phyloP scores from a whole-genome alignment of 1,140 invertebrate species.

The Sarcophaga peregrina region DNA sequence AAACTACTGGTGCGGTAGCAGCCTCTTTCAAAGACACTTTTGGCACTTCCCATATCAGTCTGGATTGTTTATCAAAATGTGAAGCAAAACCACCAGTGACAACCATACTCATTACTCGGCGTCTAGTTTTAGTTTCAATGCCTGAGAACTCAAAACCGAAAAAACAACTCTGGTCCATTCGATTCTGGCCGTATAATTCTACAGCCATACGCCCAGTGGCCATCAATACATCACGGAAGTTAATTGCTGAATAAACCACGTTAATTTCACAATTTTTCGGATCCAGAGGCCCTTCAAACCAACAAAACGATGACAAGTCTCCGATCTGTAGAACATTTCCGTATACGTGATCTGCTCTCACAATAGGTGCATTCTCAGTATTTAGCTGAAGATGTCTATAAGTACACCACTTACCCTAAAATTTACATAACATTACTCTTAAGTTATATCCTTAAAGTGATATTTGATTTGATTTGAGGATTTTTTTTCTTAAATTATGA shows the following conservation, averaged over 20 bases:
- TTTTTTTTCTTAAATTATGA: too few relatives aligned
- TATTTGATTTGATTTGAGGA: too few relatives aligned
- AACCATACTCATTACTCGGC: slow-evolving; percentile 78
- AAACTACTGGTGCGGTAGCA: slow-evolving; percentile 87
- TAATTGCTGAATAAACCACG: slow-evolving; percentile 76
- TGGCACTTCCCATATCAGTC: slow-evolving; percentile 83
- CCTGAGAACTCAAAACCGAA: slow-evolving; percentile 83
- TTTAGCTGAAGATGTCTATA: too few relatives aligned
- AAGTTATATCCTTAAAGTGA: too few relatives aligned
- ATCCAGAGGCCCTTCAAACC: too few relatives aligned
- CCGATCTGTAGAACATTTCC: too few relatives aligned
- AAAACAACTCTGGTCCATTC: slow-evolving; percentile 73
- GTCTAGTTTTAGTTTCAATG: slow-evolving; percentile 69
- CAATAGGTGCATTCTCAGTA: too few relatives aligned
- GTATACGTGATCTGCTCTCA: too few relatives aligned
- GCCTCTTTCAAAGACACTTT: slow-evolving; percentile 88
- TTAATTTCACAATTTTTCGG: slow-evolving; percentile 66
- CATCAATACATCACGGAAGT: slow-evolving; percentile 84
- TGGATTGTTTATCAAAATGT: slow-evolving; percentile 69
- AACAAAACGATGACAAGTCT: too few relatives aligned
- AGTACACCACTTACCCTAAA: too few relatives aligned
- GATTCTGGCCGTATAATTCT: slow-evolving; percentile 70
- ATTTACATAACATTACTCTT: too few relatives aligned
- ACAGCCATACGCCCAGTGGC: slow-evolving; percentile 77
- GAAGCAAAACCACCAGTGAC: slow-evolving; percentile 72